Base-by-base conservation (phyloP, 1,140 invertebrate genomes). In the Drosophila micromelanica region DNA sequence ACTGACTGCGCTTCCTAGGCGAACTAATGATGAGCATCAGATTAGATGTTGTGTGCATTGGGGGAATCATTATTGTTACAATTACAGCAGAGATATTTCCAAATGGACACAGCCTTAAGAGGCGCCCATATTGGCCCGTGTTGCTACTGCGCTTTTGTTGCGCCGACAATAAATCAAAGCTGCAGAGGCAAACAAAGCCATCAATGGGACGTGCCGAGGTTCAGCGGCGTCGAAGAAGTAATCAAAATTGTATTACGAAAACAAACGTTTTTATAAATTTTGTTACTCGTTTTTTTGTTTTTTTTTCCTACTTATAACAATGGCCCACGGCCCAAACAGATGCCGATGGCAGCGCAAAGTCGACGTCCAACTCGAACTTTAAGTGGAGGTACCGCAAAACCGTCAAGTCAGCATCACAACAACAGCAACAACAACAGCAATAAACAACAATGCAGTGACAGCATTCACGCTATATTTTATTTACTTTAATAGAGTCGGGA, bases 191-290 rank as follows among this genome's bases (percentile, higher is more conserved):
- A 78, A 79, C 75, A 86, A 72, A 84, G 74, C 74, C 78, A 78
- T 81, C 82, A 75, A 81, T 78, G 70, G 78, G 70, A 70, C 56
- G 60, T 56, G 57, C 49, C 27, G 60, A 15, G 57, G 51, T 52
- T 68, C 59, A 60, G 56, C 62, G 78, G 78, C 78, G 82, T 86
- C 82, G 77, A 82, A 87, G 82, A 87, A 87, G 82, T 76, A 87
- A 87, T 87, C 82, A 87, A 87, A 87, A 87, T 89, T 87, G 82
- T 87, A 87, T 87, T 87, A 87, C 82, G 82, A 87, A 87, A 87
- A 87, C 82, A 87, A 87, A 79, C 84, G 82, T 89, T 89, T 87
- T 86, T 87, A 76, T 82, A 81, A 62, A 65, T 64, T 79, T 78
- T 46, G 42, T 69, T 64, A 72, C 42, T 57, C 45, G 61, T 42